phyloP scores from a whole-genome alignment of 2,888 invertebrate species.

The Cryptus viduatorius region DNA sequence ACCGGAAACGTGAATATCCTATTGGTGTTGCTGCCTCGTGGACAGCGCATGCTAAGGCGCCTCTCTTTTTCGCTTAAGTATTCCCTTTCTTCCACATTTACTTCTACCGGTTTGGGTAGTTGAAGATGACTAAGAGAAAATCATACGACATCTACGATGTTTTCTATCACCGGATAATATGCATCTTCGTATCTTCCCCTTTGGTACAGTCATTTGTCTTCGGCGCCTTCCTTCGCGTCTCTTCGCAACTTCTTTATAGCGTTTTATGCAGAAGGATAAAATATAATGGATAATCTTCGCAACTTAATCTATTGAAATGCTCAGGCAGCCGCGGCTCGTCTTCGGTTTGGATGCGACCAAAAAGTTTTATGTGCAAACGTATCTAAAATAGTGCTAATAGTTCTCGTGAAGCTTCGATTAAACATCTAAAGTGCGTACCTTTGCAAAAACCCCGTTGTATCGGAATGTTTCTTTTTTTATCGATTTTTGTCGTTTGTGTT shows the following conservation, averaged over 20 bases:
- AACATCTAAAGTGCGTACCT: conserved; percentile 61
- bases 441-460: conserved; percentile 44
- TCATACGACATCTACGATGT: conserved; percentile 10
- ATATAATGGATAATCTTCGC: conserved; percentile 12
- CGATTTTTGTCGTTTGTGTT: background rate
- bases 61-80: background rate
- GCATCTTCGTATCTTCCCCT: conserved; percentile 30
- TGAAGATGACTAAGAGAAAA: conserved; percentile 20
- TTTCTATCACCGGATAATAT: background rate
- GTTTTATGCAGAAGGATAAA: background rate
- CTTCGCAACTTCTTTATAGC: background rate
- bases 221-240: background rate
- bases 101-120: conserved; percentile 23
- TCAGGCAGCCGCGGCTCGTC: conserved; percentile 35
- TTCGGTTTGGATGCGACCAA: conserved; percentile 47
- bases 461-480: conserved; percentile 41
- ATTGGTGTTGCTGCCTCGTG: conserved; percentile 47
- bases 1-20: conserved; percentile 54
- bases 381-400: conserved; percentile 11
- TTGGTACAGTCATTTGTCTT: conserved; percentile 5
- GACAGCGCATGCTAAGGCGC: background rate
- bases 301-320: conserved; percentile 37
- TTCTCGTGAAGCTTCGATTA: conserved; percentile 23
- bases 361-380: conserved; percentile 38
- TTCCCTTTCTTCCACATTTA: background rate